Evolutionary conservation across 2,113 vertebrate genomes (phyloP), one percentile per base, ranked within the genome.

Genomic region (Pogona vitticeps): DNA sequence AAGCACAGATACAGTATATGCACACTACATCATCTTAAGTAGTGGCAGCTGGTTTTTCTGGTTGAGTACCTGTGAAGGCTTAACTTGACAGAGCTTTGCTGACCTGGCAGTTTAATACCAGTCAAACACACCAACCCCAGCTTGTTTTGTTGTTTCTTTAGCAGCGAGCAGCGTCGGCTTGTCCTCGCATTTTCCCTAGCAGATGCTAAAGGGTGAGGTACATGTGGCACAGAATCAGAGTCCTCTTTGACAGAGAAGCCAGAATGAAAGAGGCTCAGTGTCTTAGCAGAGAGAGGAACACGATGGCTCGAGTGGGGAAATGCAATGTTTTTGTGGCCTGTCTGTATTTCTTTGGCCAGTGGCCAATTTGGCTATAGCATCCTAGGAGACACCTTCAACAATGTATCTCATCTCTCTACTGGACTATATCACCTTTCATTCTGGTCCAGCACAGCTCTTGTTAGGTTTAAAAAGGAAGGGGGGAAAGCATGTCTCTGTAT

Each of bases 31-130:
- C 31, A 3, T 56, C 28, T 13, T 15, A 72, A 1, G n/a, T 77
- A 17, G 78, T 10, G 14, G 31, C 82, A 88, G 59, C 59, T 81
- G 86, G 61, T 58, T 17, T 89, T 91, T 88, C 87, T 88, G 52
- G 13, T 78, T 0, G 0, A 86, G 10, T 89, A 59, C 42, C 33
- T 42, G 61, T 76, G 28, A 26, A 2, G 21, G 26, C 26, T 88
- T 81, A 86, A 86, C 40, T 33, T 26, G n/a, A 46, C 72, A 75
- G 28, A 67, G 33, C 58, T 76, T 65, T 67, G 79, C 85, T 87
- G 79, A 87, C 13, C 23, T 0, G 0, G 42, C 70, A 82, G 26
- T 65, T 86, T 0, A 31, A 79, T 88, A 71, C 85, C 38, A 58
- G 15, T 40, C 33, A 75, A 8, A 2, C 87, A 28, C 36, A 38